These are phyloP conservation scores for Meloe dianella DNA, from an alignment of 2,888 invertebrate genomes.

Conservation along the genomic window DNA sequence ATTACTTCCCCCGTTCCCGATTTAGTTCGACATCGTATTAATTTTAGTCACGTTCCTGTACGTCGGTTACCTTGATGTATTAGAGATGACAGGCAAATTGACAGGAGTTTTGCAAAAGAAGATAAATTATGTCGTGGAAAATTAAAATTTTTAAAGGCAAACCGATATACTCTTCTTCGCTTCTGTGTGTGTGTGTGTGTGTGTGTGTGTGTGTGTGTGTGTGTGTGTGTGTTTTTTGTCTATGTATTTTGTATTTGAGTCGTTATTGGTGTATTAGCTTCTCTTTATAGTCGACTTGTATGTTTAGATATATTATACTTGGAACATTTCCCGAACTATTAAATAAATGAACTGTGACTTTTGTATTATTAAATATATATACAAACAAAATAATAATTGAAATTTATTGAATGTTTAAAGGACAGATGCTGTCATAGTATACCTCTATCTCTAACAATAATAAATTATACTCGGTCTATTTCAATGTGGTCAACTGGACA, in stretches of 20 bases:
- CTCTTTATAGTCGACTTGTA: not conserved
- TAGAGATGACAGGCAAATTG: slow-evolving; percentile 59
- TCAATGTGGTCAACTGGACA: no score
- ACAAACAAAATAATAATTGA: not conserved
- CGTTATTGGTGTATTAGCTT: slow-evolving; percentile 11
- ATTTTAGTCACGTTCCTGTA: slow-evolving; percentile 58
- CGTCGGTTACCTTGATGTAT: slow-evolving; percentile 58
- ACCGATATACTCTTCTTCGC: slow-evolving; percentile 40
- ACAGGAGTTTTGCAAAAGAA: slow-evolving; percentile 57
- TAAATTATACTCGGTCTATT: no score
- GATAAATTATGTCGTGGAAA: slow-evolving; percentile 56
- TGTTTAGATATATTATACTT: not conserved
- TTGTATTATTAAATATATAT: not conserved
- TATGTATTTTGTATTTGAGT: not conserved
- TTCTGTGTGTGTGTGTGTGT: no score
- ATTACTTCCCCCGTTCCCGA: slow-evolving; percentile 45
- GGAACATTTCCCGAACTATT: slow-evolving; percentile 9
- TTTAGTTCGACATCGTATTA: slow-evolving; percentile 55
- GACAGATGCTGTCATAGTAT: no score
- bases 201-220: no score
- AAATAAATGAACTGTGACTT: slow-evolving; percentile 6
- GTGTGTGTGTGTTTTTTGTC: not conserved
- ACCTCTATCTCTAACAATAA: no score
- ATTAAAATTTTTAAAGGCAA: slow-evolving; percentile 48
- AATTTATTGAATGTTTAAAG: not conserved